phyloP scores from a whole-genome alignment of 2,113 vertebrate species.

The Galeopterus variegatus region DNA sequence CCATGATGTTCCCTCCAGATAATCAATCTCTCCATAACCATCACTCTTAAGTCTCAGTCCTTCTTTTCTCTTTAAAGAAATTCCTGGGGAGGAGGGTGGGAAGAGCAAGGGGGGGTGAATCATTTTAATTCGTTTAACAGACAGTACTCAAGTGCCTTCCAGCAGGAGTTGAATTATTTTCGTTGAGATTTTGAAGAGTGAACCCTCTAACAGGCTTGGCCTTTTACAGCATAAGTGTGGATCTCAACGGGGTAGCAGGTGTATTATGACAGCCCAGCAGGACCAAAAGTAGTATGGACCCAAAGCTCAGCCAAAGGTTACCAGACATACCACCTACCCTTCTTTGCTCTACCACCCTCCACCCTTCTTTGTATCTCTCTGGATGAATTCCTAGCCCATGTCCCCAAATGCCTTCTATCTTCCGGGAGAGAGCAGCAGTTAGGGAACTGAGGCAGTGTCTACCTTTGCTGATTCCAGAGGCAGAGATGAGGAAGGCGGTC shows the following conservation, averaged over 20 bases:
- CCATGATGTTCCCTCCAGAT: constrained; percentile 40
- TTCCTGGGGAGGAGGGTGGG: constrained; percentile 12
- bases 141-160: constrained; percentile 68
- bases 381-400: not conserved
- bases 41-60: constrained; percentile 33
- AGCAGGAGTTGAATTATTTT: constrained; percentile 65
- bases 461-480: constrained; percentile 34
- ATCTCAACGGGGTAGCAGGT: constrained; percentile 15
- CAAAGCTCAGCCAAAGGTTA: constrained; percentile 51
- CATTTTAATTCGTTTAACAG: constrained; percentile 44
- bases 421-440: constrained; percentile 7
- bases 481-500: constrained; percentile 30
- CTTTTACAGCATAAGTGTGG: constrained; percentile 23
- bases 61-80: constrained; percentile 64
- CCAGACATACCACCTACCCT: not conserved
- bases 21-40: constrained; percentile 63
- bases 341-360: constrained; percentile 30
- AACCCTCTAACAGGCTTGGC: constrained; percentile 14
- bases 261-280: constrained; percentile 3
- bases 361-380: not conserved
- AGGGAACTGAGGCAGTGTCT: not conserved
- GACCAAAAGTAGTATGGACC: not conserved
- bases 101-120: not conserved
- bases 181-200: constrained; percentile 33
- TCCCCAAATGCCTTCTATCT: not conserved